Percentiles rank a stretch among this genome's conserved stretches.
Evolutionary conservation across 2,888 invertebrate species (phyloP).

Genomic region (Pyrgus malvae): DNA sequence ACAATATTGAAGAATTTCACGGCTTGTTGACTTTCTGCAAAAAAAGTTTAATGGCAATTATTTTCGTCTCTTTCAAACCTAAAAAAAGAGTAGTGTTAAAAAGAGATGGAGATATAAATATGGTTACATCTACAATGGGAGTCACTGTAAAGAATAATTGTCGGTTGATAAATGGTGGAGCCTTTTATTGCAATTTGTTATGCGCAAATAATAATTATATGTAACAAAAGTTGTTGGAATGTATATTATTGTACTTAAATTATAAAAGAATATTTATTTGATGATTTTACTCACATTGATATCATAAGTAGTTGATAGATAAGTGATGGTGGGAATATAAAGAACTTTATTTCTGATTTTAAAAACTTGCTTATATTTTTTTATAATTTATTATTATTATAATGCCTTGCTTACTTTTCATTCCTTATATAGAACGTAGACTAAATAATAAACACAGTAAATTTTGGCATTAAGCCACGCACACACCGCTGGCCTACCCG

Average conservation of each 20-base stretch:
- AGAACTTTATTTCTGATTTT: no score
- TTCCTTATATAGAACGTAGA: no score
- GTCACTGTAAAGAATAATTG: not conserved
- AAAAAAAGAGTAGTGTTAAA: not conserved
- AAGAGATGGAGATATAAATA: constrained; percentile 4
- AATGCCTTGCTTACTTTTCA: no score
- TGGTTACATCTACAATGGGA: not conserved
- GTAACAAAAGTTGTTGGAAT: not conserved
- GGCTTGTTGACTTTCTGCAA: constrained; percentile 16
- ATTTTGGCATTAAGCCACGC: no score
- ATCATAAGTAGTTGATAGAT: no score
- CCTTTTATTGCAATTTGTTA: constrained; percentile 13
- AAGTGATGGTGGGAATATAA: no score
- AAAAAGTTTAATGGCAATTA: constrained; percentile 4
- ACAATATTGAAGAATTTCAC: constrained; percentile 23
- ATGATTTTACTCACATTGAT: no score
- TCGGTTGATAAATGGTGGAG: constrained; percentile 4
- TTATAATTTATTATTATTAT: no score
- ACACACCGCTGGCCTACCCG: no score
- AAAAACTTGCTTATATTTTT: no score
- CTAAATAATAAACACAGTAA: no score
- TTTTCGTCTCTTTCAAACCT: not conserved
- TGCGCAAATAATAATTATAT: constrained; percentile 2
- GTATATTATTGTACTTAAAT: not conserved
- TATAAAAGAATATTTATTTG: no score